A percentile compares a stretch with the other conserved stretches of the same genome.
phyloP scores from a whole-genome alignment of 2,113 vertebrate species.

The Strix aluco region DNA sequence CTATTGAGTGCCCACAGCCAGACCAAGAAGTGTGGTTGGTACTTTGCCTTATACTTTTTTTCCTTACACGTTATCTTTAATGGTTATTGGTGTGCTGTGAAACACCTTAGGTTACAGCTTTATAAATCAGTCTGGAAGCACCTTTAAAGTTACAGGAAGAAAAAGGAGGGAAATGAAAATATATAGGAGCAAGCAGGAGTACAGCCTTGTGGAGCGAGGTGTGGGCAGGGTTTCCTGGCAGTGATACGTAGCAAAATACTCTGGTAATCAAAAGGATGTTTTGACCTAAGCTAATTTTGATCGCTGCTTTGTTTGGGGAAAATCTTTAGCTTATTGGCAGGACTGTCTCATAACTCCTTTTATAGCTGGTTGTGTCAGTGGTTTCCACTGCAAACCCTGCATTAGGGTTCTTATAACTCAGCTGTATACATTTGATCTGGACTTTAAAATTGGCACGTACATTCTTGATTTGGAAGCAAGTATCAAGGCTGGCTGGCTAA shows the following conservation, averaged over 20 bases:
- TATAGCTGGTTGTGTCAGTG: conserved; percentile 20
- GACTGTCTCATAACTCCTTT: background rate
- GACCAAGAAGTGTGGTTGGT: background rate
- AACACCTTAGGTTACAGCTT: background rate
- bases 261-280: background rate
- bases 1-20: background rate
- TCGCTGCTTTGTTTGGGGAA: background rate
- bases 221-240: background rate
- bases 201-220: accelerated
- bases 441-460: conserved; percentile 30
- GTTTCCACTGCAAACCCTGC: conserved; percentile 24
- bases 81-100: background rate
- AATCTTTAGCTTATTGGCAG: background rate
- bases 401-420: conserved; percentile 3
- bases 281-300: background rate
- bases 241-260: background rate
- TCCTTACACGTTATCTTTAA: background rate
- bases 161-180: background rate
- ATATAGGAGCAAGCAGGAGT: background rate
- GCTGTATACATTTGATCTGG: conserved; percentile 44
- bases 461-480: conserved; percentile 47
- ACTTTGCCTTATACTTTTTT: background rate
- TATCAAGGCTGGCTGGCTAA: background rate
- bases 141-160: background rate
- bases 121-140: background rate